phyloP scores from a whole-genome alignment of 1,140 invertebrate species.

The Ylistrum balloti region DNA sequence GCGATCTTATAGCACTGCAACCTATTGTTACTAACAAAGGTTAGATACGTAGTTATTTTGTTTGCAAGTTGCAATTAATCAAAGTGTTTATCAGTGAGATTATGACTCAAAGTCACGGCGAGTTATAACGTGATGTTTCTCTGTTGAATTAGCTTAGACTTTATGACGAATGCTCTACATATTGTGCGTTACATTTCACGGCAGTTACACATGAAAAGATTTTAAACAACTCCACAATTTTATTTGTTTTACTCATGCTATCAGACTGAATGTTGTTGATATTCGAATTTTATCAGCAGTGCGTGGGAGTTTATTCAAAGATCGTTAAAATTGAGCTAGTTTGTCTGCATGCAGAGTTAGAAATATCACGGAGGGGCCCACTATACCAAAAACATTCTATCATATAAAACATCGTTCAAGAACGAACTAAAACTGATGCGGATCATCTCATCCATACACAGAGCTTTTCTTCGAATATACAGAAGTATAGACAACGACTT shows the following conservation, averaged over 20 bases:
- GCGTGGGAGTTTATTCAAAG: neutral
- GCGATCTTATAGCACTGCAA: no score
- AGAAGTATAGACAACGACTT: no score
- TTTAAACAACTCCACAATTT: neutral
- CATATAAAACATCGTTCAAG: no score
- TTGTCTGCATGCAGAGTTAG: neutral
- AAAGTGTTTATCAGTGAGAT: neutral
- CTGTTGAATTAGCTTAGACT: neutral
- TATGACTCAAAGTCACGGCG: neutral
- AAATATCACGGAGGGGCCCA: no score
- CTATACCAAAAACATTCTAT: no score
- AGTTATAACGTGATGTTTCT: neutral
- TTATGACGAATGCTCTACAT: neutral
- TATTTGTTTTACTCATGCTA: neutral
- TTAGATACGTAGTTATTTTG: no score
- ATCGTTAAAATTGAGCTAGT: neutral
- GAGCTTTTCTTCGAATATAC: no score
- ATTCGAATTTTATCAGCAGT: neutral
- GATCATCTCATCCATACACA: no score
- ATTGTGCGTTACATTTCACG: neutral
- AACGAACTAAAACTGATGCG: no score
- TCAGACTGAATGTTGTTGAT: neutral
- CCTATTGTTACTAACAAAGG: no score
- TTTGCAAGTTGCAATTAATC: neutral
- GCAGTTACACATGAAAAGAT: neutral